Percentiles rank a stretch among this genome's conserved stretches.
These are phyloP conservation scores for Malthinus flaveolus DNA, from an alignment of 2,888 invertebrate species.

Conservation along the genomic window DNA sequence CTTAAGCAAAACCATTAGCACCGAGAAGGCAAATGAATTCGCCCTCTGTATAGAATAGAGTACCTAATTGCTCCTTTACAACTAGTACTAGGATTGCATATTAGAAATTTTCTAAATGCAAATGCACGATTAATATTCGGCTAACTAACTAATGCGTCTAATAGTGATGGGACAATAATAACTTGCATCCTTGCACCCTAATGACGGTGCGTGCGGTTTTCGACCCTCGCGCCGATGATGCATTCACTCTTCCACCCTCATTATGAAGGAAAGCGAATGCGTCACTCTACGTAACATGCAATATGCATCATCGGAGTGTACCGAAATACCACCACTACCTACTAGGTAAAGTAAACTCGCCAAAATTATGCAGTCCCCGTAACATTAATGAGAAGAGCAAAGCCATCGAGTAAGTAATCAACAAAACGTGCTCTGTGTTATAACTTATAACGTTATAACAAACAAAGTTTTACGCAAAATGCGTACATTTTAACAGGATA, in stretches of 20 bases:
- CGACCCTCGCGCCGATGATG: conserved; percentile 13
- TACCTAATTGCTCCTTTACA: no score
- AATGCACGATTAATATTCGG: not conserved
- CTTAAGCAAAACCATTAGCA: no score
- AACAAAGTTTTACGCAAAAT: no score
- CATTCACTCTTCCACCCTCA: conserved; percentile 13
- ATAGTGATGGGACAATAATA: conserved; percentile 19
- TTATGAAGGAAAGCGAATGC: conserved; percentile 25
- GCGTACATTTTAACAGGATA: no score
- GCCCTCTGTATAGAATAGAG: no score
- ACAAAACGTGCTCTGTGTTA: not conserved
- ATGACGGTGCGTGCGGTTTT: conserved; percentile 13
- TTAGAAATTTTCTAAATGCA: not conserved
- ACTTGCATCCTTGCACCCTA: conserved; percentile 16
- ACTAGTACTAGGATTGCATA: not conserved
- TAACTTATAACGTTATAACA: not conserved
- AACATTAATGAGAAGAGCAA: conserved; percentile 17
- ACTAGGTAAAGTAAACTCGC: no score
- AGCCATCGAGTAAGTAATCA: no score
- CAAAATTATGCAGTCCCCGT: conserved; percentile 3
- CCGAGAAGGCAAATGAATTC: no score
- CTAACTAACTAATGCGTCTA: conserved; percentile 11
- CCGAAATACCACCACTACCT: no score
- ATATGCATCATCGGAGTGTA: conserved; percentile 20
- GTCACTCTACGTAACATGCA: conserved; percentile 23